phyloP scores from a whole-genome alignment of 1,140 invertebrate genomes.

The Calephelis nemesis region DNA sequence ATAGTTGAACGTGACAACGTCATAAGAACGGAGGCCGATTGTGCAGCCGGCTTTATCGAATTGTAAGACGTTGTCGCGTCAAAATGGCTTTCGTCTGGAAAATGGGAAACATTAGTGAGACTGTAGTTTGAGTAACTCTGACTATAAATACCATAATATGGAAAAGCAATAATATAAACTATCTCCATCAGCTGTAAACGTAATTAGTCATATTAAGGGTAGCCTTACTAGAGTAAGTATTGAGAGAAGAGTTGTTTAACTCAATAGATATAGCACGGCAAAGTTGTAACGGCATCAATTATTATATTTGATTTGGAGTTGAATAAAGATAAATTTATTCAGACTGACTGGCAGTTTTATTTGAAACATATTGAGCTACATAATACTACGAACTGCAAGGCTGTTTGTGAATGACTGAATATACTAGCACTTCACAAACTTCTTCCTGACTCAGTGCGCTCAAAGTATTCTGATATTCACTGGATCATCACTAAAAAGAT shows the following conservation, averaged over 20 bases:
- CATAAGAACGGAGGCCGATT: no score
- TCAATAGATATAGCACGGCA: slow-evolving; percentile 66
- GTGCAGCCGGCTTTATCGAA: no score
- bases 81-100: no score
- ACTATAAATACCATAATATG: not conserved
- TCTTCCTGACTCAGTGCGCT: no score
- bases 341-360: slow-evolving; percentile 40
- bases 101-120: no score
- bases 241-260: slow-evolving; percentile 59
- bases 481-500: no score
- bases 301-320: slow-evolving; percentile 64
- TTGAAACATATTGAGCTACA: not conserved
- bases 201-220: slow-evolving; percentile 61
- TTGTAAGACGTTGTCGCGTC: no score
- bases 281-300: slow-evolving; percentile 67
- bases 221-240: slow-evolving; percentile 75
- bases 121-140: slow-evolving; percentile 23
- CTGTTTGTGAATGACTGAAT: no score
- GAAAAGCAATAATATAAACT: slow-evolving; percentile 30
- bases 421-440: no score
- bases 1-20: no score
- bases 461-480: no score
- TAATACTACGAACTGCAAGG: no score
- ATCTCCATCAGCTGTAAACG: slow-evolving; percentile 37
- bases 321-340: slow-evolving; percentile 61